Evolutionary conservation across 2,888 invertebrate genomes (phyloP), one percentile per base, ranked within the genome.

Genomic region (Brachylomia viminalis): DNA sequence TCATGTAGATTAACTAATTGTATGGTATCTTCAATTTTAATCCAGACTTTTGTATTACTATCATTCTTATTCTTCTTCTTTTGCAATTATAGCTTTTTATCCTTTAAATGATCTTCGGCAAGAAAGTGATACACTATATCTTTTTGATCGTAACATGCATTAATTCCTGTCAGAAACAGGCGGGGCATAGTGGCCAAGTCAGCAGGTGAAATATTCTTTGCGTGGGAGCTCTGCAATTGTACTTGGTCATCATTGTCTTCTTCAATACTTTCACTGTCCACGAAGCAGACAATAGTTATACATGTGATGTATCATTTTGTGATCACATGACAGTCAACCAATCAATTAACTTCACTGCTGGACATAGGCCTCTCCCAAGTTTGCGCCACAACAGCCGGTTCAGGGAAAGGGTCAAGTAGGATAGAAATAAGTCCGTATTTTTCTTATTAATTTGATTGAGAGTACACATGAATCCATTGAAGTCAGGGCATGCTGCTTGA

Each of bases 401-500:
- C 17, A n/a, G 1, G 17, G 5, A 20, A 10, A 72, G 10, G 17
- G 0, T 27, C 0, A 27, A 11, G 20, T n/a, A 20, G 10, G 15
- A 52, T 10, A 59, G 1, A 10, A 45, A 27, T 15, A 52, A 13
- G 42, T 8, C 30, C 0, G 7, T n/a, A 15, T 7, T 27, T 1
- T 15, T 59, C 17, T 23, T 56, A 42, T 4, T 42, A 30, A 67
- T 56, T 8, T 42, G 27, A 52, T 59, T 27, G 49, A 61, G n/a
- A 67, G 27, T 82, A 64, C 27, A 77, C n/a, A 42, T 82, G 20
- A 62, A 82, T 15, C 15, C 33, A 49, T 33, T 52, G 56, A 67
- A 82, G 82, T 33, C 27, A 82, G 79, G 82, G 56, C 79, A 49
- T 56, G 82, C 54, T 67, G 82, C 77, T 79, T 52, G 56, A 15